These are phyloP conservation scores for Nannoperca obscura DNA, from an alignment of 2,797 vertebrate genomes.

Conservation along the genomic window DNA sequence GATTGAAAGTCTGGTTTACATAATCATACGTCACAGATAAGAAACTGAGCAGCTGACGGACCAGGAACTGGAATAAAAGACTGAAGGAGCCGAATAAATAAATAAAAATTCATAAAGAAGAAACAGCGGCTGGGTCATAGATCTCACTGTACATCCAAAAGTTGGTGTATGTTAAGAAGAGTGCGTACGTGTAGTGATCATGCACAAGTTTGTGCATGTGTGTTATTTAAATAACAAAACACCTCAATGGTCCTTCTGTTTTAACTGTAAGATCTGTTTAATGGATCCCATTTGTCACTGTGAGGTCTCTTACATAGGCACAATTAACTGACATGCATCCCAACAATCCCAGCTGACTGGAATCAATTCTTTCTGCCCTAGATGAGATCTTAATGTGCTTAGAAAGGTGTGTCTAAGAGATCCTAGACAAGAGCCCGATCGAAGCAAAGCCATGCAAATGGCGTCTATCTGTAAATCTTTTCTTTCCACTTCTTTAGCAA, in stretches of 20 bases:
- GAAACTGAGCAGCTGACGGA: conserved; percentile 23
- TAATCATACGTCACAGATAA: conserved; percentile 32
- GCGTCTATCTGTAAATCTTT: conserved; percentile 51
- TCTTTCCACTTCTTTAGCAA: conserved; percentile 33
- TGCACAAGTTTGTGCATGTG: background rate
- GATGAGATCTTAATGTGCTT: conserved; percentile 78
- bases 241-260: conserved; percentile 12
- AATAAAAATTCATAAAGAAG: background rate
- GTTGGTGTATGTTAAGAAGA: background rate
- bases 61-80: background rate
- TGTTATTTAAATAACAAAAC: conserved; percentile 37
- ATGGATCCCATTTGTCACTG: conserved; percentile 69
- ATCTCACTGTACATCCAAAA: background rate
- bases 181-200: background rate
- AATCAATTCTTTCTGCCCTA: conserved; percentile 74
- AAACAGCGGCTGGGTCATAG: background rate
- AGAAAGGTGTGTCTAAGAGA: conserved; percentile 68
- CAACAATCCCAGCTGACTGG: conserved; percentile 54
- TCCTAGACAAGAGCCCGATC: conserved; percentile 37
- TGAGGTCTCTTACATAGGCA: conserved; percentile 52
- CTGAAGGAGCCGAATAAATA: too few species aligned
- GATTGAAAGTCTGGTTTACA: conserved; percentile 34
- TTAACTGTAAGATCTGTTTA: conserved; percentile 64
- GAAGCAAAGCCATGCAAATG: conserved; percentile 43
- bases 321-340: conserved; percentile 64